A percentile compares a stretch with the other conserved stretches of the same genome.
Evolutionary conservation across 2,797 vertebrate species (phyloP).

Genomic region (Austrolebias charrua): DNA sequence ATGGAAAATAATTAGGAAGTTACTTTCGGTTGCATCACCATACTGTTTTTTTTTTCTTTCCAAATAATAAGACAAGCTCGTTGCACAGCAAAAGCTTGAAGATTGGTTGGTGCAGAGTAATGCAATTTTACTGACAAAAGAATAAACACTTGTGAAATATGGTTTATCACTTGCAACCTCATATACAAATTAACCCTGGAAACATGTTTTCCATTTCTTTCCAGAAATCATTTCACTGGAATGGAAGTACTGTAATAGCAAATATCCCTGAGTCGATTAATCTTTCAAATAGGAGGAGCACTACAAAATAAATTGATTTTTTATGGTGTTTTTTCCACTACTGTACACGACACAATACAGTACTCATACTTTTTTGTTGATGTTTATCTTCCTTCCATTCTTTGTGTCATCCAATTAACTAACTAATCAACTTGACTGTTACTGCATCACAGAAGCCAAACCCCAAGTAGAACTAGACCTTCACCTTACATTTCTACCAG

Average conservation of each 20-base stretch:
- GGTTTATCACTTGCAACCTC: conserved; percentile 35
- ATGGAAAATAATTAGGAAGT: conserved; percentile 40
- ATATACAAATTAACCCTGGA: conserved; percentile 22
- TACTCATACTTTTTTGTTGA: too few species aligned
- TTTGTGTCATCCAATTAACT: too few species aligned
- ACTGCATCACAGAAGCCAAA: too few species aligned
- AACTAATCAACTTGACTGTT: too few species aligned
- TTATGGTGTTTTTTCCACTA: too few species aligned
- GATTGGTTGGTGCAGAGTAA: conserved; percentile 33
- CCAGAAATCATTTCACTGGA: conserved; percentile 25
- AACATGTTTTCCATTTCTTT: conserved; percentile 26
- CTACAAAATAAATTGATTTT: conserved; percentile 10
- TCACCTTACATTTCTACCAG: too few species aligned
- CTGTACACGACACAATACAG: too few species aligned
- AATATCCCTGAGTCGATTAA: conserved; percentile 33
- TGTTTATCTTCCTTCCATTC: too few species aligned
- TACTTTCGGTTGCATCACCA: conserved; percentile 65
- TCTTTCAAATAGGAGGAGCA: conserved; percentile 29
- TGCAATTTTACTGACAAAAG: conserved; percentile 48
- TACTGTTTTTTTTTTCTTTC: conserved; percentile 17
- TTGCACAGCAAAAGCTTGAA: conserved; percentile 42
- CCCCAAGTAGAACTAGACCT: too few species aligned
- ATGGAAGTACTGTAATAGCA: conserved; percentile 10
- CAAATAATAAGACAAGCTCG: conserved; percentile 46
- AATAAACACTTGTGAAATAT: conserved; percentile 40